A percentile compares a stretch with the other conserved stretches of the same genome.
These are phyloP conservation scores for Lasioglossum figueresi DNA, from an alignment of 2,888 invertebrate genomes.

Conservation along the genomic window DNA sequence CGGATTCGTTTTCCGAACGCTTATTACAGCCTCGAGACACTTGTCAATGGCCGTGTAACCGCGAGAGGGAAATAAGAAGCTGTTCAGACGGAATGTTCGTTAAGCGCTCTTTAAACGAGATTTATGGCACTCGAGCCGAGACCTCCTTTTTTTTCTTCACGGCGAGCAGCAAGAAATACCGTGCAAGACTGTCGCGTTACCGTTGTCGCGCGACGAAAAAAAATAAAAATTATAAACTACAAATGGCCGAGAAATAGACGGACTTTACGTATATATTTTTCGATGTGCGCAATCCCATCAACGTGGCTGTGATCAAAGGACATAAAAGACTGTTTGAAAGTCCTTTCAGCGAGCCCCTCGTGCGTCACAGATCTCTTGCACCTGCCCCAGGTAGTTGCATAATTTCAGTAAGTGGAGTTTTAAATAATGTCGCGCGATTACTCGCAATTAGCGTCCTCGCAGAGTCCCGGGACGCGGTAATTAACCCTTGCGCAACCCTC, in stretches of 20 bases:
- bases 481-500: constrained; percentile 28
- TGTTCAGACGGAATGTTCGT: constrained; percentile 1
- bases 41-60: not conserved
- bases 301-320: not conserved
- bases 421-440: constrained; percentile 41
- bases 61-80: not conserved
- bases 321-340: not conserved
- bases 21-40: not conserved
- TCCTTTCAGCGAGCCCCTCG: constrained; percentile 20
- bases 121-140: not conserved
- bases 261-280: too few relatives aligned
- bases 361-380: constrained; percentile 41
- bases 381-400: constrained; percentile 34
- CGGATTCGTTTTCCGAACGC: not conserved
- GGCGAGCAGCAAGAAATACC: not conserved
- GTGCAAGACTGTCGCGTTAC: not conserved
- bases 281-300: not conserved
- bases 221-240: not conserved
- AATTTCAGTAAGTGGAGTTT: constrained; percentile 33
- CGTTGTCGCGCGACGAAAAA: too few relatives aligned
- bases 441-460: constrained; percentile 31
- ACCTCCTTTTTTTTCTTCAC: not conserved
- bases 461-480: not conserved
- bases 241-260: too few relatives aligned
- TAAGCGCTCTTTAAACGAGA: constrained; percentile 6